Base-by-base conservation (phyloP, 1,140 invertebrate species). In the Protaetia brevitarsis region DNA sequence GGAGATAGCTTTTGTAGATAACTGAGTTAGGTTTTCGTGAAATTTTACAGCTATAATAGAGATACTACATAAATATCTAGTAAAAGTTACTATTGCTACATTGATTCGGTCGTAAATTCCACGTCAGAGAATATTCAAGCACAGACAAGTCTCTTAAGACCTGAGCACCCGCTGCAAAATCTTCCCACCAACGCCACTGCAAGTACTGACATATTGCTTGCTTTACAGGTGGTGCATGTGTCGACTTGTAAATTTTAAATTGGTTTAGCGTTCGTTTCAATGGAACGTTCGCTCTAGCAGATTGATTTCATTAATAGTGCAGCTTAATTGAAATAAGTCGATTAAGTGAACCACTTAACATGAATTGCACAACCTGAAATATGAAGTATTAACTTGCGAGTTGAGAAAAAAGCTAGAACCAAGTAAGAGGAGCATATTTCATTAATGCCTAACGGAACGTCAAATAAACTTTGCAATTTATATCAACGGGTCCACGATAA, bases 301-400 rank as follows among this genome's bases (percentile, higher is more conserved):
- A 51, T 19, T 51, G 41, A 51, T 51, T 51, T 19, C 16, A 51
- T 51, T 51, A 51, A 51, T 51, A 19, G 41, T 23, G 11, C 3
- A 51, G 19, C 19, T 51, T 51, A 19, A 51, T 51, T 51, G 41
- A 51, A 51, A 51, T 23, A 51, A 51, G 26, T 51, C 41, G 41
- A 51, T 51, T 51, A 51, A 51, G 19, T 51, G 19, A 19, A 51
- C 41, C 41, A 23, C 41, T 51, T 51, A 51, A 51, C 19, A 51
- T 51, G 8, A 37, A 51, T 51, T 51, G 19, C 41, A 10, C 41
- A 51, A 19, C 10, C 19, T 51, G 41, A 51, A 51, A 51, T 51
- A 19, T 19, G 41, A 51, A 19, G 41, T 51, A 19, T 51, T 51
- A 51, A 51, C 19, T 51, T 51, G 21, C 41, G 3, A 51, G 5